Base-by-base conservation (phyloP, 2,888 invertebrate genomes). In the Euzetes globulus region DNA sequence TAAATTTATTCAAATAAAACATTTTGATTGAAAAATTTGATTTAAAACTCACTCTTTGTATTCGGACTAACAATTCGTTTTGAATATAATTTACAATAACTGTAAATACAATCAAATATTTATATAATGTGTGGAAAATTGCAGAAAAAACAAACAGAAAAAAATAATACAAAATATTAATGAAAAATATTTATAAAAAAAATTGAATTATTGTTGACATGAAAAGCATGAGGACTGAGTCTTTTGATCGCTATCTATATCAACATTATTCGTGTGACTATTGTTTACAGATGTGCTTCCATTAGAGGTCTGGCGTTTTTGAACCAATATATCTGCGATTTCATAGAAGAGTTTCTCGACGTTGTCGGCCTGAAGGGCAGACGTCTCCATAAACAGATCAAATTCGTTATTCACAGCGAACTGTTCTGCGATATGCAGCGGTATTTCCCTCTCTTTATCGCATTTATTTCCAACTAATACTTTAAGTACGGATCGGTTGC, bases 401-500 rank as follows among this genome's bases (percentile, higher is more conserved):
- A 98, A 98, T 80, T 92, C 92, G 81, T 97, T 93, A 79, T 92
- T 88, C 81, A 92, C 91, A 25, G 97, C 93, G 85, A 98, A 98
- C 82, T 94, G 93, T 83, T 82, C 93, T 0, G 96, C 98, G 68
- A 97, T 93, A 81, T 92, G 90, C 37, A 90, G 89, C 0, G 97
- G 97, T 81, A 96, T 92, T 86, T 98, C 97, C 79, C 96, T 86
- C 82, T 94, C 94, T 79, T 95, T 88, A 84, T 98, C 98, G 80
- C 94, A 94, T 87, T 98, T 98, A 84, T 98, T 98, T 90, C 95
- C 96, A 80, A 96, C 95, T 86, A 96, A 87, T 85, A 94, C 92
- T 84, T 93, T 88, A 77, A 96, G 86, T 76, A 95, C 95, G 86
- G 94, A 94, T 82, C 90, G 90, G 84, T 92, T 95, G 13, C 27